Evolutionary conservation across 2,113 vertebrate genomes (phyloP).

Genomic region (Anolis carolinensis): DNA sequence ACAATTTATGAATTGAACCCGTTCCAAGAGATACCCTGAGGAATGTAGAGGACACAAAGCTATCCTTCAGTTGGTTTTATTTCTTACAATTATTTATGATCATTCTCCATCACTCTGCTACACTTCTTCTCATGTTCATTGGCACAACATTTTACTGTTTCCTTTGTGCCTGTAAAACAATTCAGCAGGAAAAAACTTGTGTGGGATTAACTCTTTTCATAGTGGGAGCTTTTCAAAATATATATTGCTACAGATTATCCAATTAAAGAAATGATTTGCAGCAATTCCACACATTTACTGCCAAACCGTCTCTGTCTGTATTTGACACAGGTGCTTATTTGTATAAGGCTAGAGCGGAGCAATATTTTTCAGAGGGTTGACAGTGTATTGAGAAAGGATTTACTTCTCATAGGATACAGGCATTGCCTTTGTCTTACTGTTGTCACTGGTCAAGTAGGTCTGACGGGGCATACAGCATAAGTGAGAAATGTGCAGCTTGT

Average conservation of each 20-base stretch:
- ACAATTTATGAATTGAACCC: slow-evolving; percentile 22
- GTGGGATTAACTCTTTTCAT: neutral
- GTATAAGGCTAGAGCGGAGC: neutral
- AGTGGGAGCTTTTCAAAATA: neutral
- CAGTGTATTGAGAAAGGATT: neutral
- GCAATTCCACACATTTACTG: neutral
- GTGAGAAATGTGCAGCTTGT: neutral
- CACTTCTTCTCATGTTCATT: neutral
- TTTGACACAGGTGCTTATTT: neutral
- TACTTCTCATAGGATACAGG: neutral
- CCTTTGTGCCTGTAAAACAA: slow-evolving; percentile 11
- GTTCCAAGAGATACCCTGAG: slow-evolving; percentile 19
- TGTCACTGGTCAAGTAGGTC: neutral
- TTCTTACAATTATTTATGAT: neutral
- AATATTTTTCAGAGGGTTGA: neutral
- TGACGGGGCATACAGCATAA: neutral
- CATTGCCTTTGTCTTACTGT: neutral
- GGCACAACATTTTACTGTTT: neutral
- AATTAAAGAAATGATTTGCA: neutral
- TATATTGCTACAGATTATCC: neutral
- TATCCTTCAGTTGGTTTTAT: neutral
- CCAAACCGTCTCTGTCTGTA: neutral
- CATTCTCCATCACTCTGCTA: neutral
- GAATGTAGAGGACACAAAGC: neutral
- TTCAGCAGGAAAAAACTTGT: neutral